These are phyloP conservation scores for Gastrophysa polygoni DNA, from an alignment of 2,888 invertebrate species.

Conservation along the genomic window DNA sequence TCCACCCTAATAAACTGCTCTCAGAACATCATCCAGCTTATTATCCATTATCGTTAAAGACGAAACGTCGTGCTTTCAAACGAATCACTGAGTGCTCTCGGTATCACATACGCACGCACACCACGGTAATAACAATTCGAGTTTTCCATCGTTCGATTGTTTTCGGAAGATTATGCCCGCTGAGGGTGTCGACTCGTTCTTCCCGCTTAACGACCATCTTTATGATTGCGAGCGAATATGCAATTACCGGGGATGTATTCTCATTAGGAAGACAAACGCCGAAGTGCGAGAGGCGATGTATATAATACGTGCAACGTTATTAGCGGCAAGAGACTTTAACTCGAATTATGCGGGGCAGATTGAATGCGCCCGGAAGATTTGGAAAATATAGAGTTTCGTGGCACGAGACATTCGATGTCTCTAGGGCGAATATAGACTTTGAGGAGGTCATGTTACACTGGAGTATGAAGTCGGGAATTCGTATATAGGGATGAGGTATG, in stretches of 20 bases:
- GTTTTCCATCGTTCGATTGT: constrained; percentile 31
- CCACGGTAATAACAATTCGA: constrained; percentile 26
- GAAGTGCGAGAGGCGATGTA: constrained; percentile 33
- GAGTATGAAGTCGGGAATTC: too few relatives aligned
- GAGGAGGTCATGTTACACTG: too few relatives aligned
- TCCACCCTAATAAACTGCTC: constrained; percentile 20
- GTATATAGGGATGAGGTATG: too few relatives aligned
- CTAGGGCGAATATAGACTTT: too few relatives aligned
- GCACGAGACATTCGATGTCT: too few relatives aligned
- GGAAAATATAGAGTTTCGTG: too few relatives aligned
- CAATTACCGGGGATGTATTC: constrained; percentile 51
- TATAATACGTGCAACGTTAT: constrained; percentile 5
- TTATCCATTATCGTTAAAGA: constrained; percentile 31
- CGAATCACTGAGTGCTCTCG: constrained; percentile 22
- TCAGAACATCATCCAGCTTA: constrained; percentile 17
- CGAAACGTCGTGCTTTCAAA: constrained; percentile 20
- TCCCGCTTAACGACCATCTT: constrained; percentile 51
- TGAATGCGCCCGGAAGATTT: too few relatives aligned
- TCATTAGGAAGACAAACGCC: constrained; percentile 49
- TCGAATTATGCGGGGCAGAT: background rate
- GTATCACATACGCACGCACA: background rate
- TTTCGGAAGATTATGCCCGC: constrained; percentile 27
- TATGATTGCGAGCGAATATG: constrained; percentile 50
- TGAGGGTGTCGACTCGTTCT: constrained; percentile 32
- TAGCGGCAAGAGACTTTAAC: background rate